Conservation (phyloP, 2,888 invertebrate genomes). For the Coelinius sp. region DNA sequence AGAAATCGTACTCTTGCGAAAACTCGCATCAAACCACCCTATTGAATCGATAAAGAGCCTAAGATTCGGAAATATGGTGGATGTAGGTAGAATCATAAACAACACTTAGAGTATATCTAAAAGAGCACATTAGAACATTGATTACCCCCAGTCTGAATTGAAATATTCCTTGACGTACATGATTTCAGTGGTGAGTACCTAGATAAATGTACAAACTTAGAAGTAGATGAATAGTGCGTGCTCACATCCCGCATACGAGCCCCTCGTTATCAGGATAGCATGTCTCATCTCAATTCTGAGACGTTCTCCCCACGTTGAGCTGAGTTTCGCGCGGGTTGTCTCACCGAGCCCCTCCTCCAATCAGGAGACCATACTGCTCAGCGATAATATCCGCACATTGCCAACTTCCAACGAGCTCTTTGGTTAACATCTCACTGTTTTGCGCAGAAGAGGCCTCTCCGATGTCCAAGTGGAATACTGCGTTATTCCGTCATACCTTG, state of each 20-base stretch:
- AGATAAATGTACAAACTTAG: conserved; percentile 21
- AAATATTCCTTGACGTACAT: neutral
- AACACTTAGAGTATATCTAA: neutral
- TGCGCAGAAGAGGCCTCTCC: conserved; percentile 7
- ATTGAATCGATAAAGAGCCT: neutral
- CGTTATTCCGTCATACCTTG: conserved; percentile 67
- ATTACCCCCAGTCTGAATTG: neutral
- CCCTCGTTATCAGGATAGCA: conserved; percentile 58
- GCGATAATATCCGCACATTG: conserved; percentile 10
- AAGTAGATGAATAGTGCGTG: conserved; percentile 59
- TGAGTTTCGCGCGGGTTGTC: conserved; percentile 70
- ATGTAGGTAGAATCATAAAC: neutral
- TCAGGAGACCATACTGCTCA: conserved; percentile 56
- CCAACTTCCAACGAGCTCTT: neutral
- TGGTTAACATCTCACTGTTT: neutral
- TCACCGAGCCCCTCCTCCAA: conserved; percentile 67
- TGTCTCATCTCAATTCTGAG: conserved; percentile 38
- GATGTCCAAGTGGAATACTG: conserved; percentile 43
- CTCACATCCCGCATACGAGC: conserved; percentile 70
- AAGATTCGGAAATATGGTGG: neutral
- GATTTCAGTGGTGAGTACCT: neutral
- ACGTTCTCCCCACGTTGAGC: conserved; percentile 55
- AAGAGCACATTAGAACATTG: neutral
- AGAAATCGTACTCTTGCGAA: neutral
- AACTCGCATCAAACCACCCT: neutral